Evolutionary conservation across 2,797 vertebrate species (phyloP).

Genomic region (Melanotaenia nigrans): DNA sequence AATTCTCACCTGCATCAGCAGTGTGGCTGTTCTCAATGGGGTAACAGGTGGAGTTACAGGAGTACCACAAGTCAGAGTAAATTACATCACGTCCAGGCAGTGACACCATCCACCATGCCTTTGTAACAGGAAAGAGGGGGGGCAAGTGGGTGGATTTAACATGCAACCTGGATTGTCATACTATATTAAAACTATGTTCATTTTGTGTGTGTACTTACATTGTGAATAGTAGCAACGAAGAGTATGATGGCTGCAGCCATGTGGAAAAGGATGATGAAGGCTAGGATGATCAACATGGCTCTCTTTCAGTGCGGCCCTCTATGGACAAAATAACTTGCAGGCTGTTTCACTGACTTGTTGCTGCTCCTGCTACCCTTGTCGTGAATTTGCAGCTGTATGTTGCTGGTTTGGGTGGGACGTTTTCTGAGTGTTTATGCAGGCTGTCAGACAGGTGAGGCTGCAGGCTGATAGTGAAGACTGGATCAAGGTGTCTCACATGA

Average conservation of each 20-base stretch:
- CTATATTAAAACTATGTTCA: not conserved
- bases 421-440: conserved; percentile 19
- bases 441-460: conserved; percentile 15
- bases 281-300: conserved; percentile 94
- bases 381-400: not conserved
- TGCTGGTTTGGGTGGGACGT: conserved; percentile 4
- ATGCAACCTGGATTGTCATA: accelerated
- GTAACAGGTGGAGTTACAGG: conserved; percentile 77
- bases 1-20: conserved; percentile 60
- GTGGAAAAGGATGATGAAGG: conserved; percentile 94
- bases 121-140: conserved; percentile 7
- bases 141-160: not conserved
- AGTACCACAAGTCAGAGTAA: conserved; percentile 90
- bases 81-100: conserved; percentile 22
- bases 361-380: not conserved
- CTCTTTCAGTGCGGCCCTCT: conserved; percentile 13
- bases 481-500: conserved; percentile 28
- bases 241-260: conserved; percentile 88
- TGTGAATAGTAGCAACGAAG: conserved; percentile 92
- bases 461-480: conserved; percentile 12
- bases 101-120: conserved; percentile 92
- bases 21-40: conserved; percentile 69
- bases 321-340: conserved; percentile 14
- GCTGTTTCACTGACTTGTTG: not conserved
- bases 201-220: conserved; percentile 82